Evolutionary conservation across 1,140 invertebrate genomes (phyloP).

Genomic region (Micrasema longulum): DNA sequence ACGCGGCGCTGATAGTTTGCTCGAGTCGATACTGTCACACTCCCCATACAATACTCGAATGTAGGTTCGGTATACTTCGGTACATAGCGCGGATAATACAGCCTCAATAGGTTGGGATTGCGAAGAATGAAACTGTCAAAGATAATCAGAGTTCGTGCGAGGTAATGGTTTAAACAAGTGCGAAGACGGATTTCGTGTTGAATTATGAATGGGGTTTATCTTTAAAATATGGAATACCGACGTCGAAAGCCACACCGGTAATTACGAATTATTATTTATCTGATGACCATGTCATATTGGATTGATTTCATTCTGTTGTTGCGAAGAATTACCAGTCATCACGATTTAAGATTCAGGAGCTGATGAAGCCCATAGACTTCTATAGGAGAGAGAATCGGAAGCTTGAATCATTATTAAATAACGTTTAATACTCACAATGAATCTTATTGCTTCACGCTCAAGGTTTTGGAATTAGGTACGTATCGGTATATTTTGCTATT

Average conservation of each 20-base stretch:
- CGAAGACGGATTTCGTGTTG: conserved; percentile 20
- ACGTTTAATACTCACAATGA: no score
- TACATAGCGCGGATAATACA: background rate
- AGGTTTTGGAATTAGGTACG: no score
- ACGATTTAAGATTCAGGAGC: conserved; percentile 25
- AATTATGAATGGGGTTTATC: conserved; percentile 23
- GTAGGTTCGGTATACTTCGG: no score
- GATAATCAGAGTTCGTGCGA: conserved; percentile 33
- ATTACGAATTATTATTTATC: conserved; percentile 31
- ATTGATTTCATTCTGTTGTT: conserved; percentile 12
- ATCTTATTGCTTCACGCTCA: no score
- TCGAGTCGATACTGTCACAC: background rate
- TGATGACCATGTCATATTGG: conserved; percentile 10
- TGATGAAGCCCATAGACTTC: background rate
- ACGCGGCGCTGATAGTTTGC: background rate
- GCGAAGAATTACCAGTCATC: conserved; percentile 20
- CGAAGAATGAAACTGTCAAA: conserved; percentile 39
- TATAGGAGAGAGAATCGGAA: conserved; percentile 3
- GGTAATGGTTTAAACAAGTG: conserved; percentile 21
- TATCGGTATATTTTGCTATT: no score
- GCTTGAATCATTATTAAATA: conserved; percentile 1
- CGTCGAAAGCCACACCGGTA: conserved; percentile 1
- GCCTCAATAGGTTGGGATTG: conserved; percentile 9
- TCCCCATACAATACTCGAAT: no score
- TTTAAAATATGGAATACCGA: conserved; percentile 30